Base-by-base conservation (phyloP, 37 sponge, comb jelly and placozoan species). In the Geodia barretti region DNA sequence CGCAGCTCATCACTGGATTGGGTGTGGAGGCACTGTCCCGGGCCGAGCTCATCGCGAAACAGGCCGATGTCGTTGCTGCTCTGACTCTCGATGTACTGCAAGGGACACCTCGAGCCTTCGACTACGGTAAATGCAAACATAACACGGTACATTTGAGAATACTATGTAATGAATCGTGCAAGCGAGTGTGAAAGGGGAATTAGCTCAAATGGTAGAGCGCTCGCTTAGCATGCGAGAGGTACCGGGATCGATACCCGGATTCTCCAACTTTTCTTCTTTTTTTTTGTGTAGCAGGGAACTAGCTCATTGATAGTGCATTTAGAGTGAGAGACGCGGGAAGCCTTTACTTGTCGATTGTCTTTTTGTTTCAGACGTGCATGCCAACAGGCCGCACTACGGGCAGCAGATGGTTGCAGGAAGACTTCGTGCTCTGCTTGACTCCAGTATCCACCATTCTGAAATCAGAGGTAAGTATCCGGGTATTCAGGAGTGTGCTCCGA, bases 1-100 rank as follows among this genome's bases (percentile, higher is more conserved):
- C 97, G 30, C 99, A 98, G 85, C 76, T 98, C 41, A 98, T 98
- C 73, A 83, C 88, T 7, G 75, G 92, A 19, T 39, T 98, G 31
- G 97, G 97, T 0, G 70, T 87, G 23, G 97, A 96, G 68, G 97
- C 95, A 38, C 25, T 92, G 40, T 60, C 38, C 62, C 63, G 92
- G 1, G 95, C 97, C 0, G 64, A 80, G 23, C 28, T 74, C 20
- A 75, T 91, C 19, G 79, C 89, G n/a, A 39, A 69, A 38, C 97
- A 97, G 70, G 94, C 97, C 35, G 95, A 94, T 64, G 47, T 97
- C 41, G 65, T 96, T 30, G 94, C 92, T 41, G 94, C 96, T 3
- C 75, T 98, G 26, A 87, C 96, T 21, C 39, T 96, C 5, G 99
- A 98, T 19, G 90, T 76, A 1, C 81, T 97, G 33, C 38, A 85